These are phyloP conservation scores for Pantherophis guttatus DNA, from an alignment of 2,113 vertebrate species.

Conservation along the genomic window DNA sequence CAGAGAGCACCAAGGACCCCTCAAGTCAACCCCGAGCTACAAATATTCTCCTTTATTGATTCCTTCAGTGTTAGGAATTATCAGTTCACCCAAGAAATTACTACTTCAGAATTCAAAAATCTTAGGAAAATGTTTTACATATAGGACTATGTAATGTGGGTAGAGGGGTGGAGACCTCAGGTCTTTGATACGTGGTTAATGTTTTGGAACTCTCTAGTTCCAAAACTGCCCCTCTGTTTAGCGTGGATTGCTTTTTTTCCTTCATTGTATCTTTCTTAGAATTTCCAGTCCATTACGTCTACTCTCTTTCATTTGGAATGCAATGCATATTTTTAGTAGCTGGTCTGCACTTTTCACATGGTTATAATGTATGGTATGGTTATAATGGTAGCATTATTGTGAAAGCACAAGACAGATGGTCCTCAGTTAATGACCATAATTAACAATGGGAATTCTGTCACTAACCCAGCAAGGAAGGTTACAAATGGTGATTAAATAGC, in stretches of 20 bases:
- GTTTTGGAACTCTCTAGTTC: slow-evolving; percentile 10
- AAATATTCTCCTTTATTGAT: neutral
- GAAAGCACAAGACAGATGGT: neutral
- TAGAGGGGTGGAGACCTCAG: neutral
- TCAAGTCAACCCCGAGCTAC: too few species aligned
- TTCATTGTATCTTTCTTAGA: slow-evolving; percentile 23
- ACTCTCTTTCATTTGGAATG: slow-evolving; percentile 5
- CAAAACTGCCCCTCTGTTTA: slow-evolving; percentile 25
- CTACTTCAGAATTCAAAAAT: neutral
- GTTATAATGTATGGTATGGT: neutral
- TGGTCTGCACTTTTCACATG: neutral
- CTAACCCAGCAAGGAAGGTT: neutral
- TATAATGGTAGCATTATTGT: neutral
- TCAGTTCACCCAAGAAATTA: slow-evolving; percentile 40
- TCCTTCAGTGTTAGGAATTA: neutral
- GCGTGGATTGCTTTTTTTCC: slow-evolving; percentile 10
- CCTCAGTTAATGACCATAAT: neutral
- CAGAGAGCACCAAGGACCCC: too few species aligned
- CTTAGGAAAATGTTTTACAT: slow-evolving; percentile 29
- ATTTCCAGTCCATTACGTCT: slow-evolving; percentile 32
- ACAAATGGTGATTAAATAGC: neutral
- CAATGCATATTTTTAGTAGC: slow-evolving; percentile 5
- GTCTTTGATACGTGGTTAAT: slow-evolving; percentile 41
- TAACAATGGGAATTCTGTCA: neutral
- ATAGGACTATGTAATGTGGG: neutral